Evolutionary conservation across 2,888 invertebrate species (phyloP).

Genomic region (Homarus gammarus): DNA sequence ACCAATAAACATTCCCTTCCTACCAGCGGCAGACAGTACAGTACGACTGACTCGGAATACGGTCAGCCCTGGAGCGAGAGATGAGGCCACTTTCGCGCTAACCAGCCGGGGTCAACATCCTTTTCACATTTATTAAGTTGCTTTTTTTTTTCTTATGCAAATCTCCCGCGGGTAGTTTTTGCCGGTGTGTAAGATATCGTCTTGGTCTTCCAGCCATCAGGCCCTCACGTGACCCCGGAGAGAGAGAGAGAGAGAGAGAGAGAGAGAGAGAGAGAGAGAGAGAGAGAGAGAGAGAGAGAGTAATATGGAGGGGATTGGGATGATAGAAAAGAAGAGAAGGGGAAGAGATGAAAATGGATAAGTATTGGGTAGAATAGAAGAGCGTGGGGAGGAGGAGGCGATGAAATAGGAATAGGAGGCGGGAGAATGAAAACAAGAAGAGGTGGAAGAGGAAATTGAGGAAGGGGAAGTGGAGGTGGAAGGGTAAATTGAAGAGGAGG

Average conservation of each 20-base stretch:
- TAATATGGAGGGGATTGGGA: too few relatives aligned
- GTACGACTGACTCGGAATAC: background rate
- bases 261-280: background rate
- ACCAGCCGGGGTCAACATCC: constrained; percentile 9
- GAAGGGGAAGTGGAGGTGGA: background rate
- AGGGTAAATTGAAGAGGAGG: background rate
- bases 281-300: too few relatives aligned
- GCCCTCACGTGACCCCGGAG: background rate
- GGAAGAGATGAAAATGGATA: too few relatives aligned
- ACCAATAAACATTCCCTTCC: too few relatives aligned
- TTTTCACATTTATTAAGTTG: constrained; percentile 19
- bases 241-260: background rate
- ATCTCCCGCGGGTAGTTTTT: constrained; percentile 10
- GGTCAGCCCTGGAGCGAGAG: background rate
- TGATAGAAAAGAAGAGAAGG: too few relatives aligned
- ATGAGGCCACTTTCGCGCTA: background rate
- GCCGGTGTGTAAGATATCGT: background rate
- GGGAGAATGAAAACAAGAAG: too few relatives aligned
- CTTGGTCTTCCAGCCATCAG: background rate
- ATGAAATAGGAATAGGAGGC: too few relatives aligned
- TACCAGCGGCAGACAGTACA: too few relatives aligned
- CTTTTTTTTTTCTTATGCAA: constrained; percentile 30
- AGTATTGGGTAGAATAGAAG: too few relatives aligned
- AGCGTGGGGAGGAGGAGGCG: too few relatives aligned
- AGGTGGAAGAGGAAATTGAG: too few relatives aligned